These are phyloP conservation scores for Guaruba guarouba DNA, from an alignment of 2,113 vertebrate genomes.

Conservation along the genomic window DNA sequence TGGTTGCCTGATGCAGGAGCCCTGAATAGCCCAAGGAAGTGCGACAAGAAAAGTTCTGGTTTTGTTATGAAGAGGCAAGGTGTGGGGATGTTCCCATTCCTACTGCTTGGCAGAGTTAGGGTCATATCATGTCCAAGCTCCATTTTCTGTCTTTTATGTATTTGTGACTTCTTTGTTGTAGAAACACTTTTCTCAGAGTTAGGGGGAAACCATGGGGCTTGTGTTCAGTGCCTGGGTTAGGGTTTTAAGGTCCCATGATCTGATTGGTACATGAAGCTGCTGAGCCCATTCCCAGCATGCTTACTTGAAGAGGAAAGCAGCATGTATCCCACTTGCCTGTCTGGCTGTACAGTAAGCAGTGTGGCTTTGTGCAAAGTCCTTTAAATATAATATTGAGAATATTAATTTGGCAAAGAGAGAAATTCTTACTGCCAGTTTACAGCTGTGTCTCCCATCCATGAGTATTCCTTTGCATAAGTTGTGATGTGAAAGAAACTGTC, in stretches of 20 bases:
- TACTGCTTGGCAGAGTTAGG: not conserved
- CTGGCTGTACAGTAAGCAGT: not conserved
- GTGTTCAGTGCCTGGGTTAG: not conserved
- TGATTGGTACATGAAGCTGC: not conserved
- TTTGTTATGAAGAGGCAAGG: not conserved
- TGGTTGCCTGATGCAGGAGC: not conserved
- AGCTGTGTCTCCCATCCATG: not conserved
- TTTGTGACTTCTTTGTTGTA: not conserved
- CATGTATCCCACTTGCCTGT: not conserved
- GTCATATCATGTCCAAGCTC: fast-evolving
- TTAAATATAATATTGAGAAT: not conserved
- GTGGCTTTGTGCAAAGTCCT: not conserved
- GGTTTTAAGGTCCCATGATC: not conserved
- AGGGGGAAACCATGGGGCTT: not conserved
- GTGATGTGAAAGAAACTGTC: not conserved
- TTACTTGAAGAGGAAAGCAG: not conserved
- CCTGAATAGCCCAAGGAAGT: not conserved
- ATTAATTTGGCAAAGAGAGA: not conserved
- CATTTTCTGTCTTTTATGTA: not conserved
- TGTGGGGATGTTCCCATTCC: not conserved
- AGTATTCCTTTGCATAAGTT: not conserved
- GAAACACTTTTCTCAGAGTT: not conserved
- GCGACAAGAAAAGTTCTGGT: not conserved
- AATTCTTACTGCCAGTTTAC: not conserved
- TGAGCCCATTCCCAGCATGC: not conserved